Percentiles rank a stretch among this genome's conserved stretches.
These are phyloP conservation scores for Limnephilus auricula DNA, from an alignment of 2,888 invertebrate genomes.

Conservation along the genomic window DNA sequence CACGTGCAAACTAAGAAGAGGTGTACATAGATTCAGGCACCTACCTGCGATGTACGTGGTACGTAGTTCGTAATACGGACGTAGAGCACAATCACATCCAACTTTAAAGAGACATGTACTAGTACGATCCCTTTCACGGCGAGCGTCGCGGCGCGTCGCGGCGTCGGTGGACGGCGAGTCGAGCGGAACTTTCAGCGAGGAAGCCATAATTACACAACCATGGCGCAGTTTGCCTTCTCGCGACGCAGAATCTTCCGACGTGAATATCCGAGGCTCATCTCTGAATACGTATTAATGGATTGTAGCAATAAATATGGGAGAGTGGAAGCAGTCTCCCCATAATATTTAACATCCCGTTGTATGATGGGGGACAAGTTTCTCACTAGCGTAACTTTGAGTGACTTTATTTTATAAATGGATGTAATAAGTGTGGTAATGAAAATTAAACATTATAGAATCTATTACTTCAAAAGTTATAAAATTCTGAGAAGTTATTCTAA, in stretches of 20 bases:
- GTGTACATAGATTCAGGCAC: background rate
- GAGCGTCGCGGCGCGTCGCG: constrained; percentile 32
- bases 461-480: background rate
- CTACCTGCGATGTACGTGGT: background rate
- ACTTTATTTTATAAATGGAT: constrained; percentile 22
- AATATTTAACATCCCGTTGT: constrained; percentile 2
- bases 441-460: background rate
- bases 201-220: constrained; percentile 62
- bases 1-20: background rate
- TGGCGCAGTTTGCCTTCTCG: constrained; percentile 58
- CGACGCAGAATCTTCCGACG: constrained; percentile 59
- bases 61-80: background rate
- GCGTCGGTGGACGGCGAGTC: constrained; percentile 35
- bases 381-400: constrained; percentile 29
- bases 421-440: background rate
- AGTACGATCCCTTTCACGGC: constrained; percentile 33
- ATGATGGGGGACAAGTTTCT: constrained; percentile 1
- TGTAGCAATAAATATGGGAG: constrained; percentile 28
- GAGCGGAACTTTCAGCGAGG: constrained; percentile 42
- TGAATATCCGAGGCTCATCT: constrained; percentile 47
- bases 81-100: constrained; percentile 35
- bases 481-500: background rate
- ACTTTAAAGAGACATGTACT: constrained; percentile 40
- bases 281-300: constrained; percentile 41
- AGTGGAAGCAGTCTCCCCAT: background rate